Conservation (phyloP, 2,888 invertebrate species). For the Cecidostiba fungosa region DNA sequence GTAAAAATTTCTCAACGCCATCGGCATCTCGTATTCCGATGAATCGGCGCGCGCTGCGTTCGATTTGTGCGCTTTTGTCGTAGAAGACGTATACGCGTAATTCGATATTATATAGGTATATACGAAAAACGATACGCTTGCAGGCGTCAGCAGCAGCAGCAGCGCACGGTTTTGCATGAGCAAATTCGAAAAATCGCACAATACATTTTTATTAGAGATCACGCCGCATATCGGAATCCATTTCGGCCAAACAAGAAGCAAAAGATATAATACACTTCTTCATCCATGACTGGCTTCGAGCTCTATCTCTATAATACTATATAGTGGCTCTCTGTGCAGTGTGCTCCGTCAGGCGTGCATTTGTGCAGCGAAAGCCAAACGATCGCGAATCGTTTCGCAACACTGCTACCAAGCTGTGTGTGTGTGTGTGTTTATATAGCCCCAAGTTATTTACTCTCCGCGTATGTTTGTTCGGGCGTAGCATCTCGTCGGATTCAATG, state of each 20-base stretch:
- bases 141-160: too few species aligned
- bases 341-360: not conserved
- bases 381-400: conserved; percentile 32
- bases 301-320: too few species aligned
- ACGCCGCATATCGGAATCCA: not conserved
- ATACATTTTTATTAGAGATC: not conserved
- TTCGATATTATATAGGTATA: conserved; percentile 16
- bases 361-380: not conserved
- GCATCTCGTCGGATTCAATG: conserved; percentile 17
- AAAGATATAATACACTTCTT: not conserved
- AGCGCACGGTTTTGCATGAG: not conserved
- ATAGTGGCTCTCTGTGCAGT: too few species aligned
- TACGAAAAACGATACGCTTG: not conserved
- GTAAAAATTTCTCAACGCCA: conserved; percentile 18
- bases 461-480: conserved; percentile 17
- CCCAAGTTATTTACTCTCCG: conserved; percentile 31
- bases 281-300: not conserved
- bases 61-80: not conserved
- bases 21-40: conserved; percentile 50
- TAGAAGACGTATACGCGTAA: not conserved
- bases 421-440: not conserved
- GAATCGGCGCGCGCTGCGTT: conserved; percentile 41
- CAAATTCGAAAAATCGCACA: not conserved
- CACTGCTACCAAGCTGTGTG: not conserved
- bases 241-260: not conserved